Conservation (phyloP, 2,888 invertebrate species). For the Anodontia alba region DNA sequence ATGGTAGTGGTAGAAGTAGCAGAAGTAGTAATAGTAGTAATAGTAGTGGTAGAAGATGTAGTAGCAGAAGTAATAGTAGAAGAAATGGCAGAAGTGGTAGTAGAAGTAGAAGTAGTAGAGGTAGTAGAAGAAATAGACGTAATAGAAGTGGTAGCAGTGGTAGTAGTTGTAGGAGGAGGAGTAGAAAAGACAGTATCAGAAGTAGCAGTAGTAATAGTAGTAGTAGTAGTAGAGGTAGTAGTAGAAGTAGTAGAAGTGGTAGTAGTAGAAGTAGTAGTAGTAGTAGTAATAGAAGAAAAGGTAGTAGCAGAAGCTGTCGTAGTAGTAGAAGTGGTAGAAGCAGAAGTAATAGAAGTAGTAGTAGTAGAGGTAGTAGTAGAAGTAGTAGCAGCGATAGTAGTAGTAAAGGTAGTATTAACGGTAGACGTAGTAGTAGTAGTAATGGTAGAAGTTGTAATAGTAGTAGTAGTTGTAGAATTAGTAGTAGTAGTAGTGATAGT, state of each 20-base stretch:
- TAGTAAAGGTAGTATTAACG: conserved; percentile 23
- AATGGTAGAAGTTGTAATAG: too few relatives aligned
- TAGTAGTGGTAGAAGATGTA: conserved; percentile 17
- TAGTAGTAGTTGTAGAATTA: too few relatives aligned
- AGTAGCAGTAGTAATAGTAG: neutral
- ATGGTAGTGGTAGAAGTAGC: too few relatives aligned
- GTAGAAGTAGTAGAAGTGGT: conserved; percentile 7
- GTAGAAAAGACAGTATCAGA: neutral
- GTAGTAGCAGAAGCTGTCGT: neutral
- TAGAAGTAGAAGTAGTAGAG: conserved; percentile 1
- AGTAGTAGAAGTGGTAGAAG: neutral
- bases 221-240: neutral
- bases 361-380: conserved; percentile 39
- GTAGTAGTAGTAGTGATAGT: neutral
- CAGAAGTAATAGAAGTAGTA: conserved; percentile 34
- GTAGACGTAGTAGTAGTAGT: too few relatives aligned
- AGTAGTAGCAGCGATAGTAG: conserved; percentile 42
- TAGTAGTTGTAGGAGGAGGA: conserved; percentile 10
- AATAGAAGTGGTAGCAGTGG: conserved; percentile 1
- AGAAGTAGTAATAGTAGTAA: too few relatives aligned
- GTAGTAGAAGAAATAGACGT: conserved; percentile 6
- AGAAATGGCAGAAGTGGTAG: conserved; percentile 9
- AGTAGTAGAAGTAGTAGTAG: conserved; percentile 32
- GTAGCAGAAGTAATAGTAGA: conserved; percentile 24
- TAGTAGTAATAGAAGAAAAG: conserved; percentile 37